Evolutionary conservation across 2,888 invertebrate species (phyloP).

Genomic region (Ennomos fuscantarius): DNA sequence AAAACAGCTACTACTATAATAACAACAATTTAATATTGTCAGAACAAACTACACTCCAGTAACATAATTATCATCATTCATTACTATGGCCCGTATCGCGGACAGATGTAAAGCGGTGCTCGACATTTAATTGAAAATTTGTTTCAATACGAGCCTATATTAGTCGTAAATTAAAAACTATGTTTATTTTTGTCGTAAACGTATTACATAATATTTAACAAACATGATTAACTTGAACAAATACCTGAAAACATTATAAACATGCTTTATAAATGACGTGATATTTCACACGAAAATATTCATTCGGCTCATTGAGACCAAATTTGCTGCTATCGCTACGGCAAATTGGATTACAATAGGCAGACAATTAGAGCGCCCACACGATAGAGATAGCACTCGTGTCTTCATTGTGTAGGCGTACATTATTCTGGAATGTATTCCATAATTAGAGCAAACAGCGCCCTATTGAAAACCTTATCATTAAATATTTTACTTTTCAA

Average conservation of each 20-base stretch:
- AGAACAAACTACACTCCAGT: no score
- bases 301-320: conserved; percentile 34
- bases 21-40: no score
- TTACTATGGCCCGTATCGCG: no score
- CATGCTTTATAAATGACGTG: conserved; percentile 25
- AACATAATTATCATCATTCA: no score
- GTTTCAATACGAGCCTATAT: background rate
- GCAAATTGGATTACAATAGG: conserved; percentile 53
- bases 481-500: conserved; percentile 18
- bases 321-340: conserved; percentile 44
- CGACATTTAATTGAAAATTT: no score
- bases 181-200: conserved; percentile 1
- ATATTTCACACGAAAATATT: conserved; percentile 34
- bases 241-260: conserved; percentile 19
- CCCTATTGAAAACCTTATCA: conserved; percentile 34
- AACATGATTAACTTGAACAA: conserved; percentile 26
- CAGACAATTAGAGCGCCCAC: conserved; percentile 52
- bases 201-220: conserved; percentile 16
- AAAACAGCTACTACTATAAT: no score
- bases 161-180: background rate
- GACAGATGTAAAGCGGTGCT: no score
- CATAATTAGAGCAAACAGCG: conserved; percentile 34
- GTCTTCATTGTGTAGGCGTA: conserved; percentile 44
- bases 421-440: conserved; percentile 38
- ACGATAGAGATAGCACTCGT: conserved; percentile 41